Percentiles rank a stretch among this genome's conserved stretches.
phyloP scores from a whole-genome alignment of 2,113 vertebrate species.

The Pan paniscus region DNA sequence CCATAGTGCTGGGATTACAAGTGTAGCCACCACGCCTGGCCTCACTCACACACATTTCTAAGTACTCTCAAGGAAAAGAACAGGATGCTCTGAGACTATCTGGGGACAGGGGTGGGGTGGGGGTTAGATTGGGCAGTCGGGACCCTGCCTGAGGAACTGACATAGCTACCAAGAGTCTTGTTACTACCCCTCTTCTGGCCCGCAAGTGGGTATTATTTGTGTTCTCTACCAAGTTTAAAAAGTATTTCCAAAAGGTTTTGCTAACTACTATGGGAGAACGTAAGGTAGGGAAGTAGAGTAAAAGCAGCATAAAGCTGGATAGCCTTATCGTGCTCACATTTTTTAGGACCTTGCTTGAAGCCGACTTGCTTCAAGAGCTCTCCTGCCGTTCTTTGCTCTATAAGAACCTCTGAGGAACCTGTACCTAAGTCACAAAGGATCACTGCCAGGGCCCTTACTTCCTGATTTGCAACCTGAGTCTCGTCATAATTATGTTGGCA shows the following conservation, averaged over 20 bases:
- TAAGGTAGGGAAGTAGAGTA: not conserved
- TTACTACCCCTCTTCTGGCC: not conserved
- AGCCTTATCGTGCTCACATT: not conserved
- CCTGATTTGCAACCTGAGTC: not conserved
- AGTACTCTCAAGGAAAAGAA: not conserved
- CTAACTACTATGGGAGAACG: not conserved
- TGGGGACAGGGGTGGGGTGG: not conserved
- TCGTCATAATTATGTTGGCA: not conserved
- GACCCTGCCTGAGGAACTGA: not conserved
- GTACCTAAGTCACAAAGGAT: not conserved
- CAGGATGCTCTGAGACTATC: not conserved
- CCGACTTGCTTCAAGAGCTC: not conserved
- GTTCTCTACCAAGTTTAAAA: not conserved
- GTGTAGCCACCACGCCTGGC: too few species aligned
- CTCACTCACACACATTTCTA: not conserved
- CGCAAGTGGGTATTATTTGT: not conserved
- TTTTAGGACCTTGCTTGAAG: not conserved
- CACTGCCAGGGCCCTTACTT: not conserved
- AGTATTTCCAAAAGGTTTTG: slow-evolving; percentile 8
- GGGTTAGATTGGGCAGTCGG: not conserved
- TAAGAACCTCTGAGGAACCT: not conserved
- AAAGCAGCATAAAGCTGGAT: not conserved
- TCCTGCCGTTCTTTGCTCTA: not conserved
- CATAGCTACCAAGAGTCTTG: not conserved
- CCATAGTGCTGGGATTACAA: too few species aligned